A percentile compares a stretch with the other conserved stretches of the same genome.
Conservation (phyloP, 2,797 vertebrate genomes). For the Urocyon cinereoargenteus region DNA sequence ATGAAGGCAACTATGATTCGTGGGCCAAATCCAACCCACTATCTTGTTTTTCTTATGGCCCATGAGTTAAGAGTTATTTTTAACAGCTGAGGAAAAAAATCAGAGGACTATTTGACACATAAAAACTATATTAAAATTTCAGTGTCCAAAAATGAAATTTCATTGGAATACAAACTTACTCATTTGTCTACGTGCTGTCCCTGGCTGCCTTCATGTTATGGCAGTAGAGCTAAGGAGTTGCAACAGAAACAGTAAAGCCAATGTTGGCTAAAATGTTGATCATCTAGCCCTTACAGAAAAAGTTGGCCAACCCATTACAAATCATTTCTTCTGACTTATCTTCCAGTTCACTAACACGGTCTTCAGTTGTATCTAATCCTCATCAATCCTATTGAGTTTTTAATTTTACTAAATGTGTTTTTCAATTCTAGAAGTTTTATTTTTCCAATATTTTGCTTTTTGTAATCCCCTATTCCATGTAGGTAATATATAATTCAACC, state of each 20-base stretch:
- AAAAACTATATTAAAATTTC: constrained; percentile 46
- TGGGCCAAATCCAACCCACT: not conserved
- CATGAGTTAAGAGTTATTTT: not conserved
- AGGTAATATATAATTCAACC: not conserved
- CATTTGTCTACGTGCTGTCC: not conserved
- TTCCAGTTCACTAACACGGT: not conserved
- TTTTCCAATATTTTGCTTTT: constrained; percentile 48
- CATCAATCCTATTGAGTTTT: not conserved
- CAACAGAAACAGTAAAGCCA: not conserved
- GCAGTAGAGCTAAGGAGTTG: not conserved
- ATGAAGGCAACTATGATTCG: not conserved
- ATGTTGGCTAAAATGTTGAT: not conserved
- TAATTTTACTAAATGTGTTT: not conserved
- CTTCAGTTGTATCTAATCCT: constrained; percentile 7
- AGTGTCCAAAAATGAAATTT: constrained; percentile 5
- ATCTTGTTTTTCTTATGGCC: not conserved
- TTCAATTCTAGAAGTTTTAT: constrained; percentile 4
- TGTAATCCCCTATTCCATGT: not conserved
- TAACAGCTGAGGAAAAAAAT: not conserved
- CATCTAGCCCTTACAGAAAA: not conserved
- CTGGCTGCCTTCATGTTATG: not conserved
- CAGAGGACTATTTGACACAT: not conserved
- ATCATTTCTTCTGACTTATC: not conserved
- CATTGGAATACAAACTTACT: not conserved
- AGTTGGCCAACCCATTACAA: not conserved